Evolutionary conservation across 1,140 invertebrate species (phyloP).

Genomic region (Diachasmimorpha longicaudata): DNA sequence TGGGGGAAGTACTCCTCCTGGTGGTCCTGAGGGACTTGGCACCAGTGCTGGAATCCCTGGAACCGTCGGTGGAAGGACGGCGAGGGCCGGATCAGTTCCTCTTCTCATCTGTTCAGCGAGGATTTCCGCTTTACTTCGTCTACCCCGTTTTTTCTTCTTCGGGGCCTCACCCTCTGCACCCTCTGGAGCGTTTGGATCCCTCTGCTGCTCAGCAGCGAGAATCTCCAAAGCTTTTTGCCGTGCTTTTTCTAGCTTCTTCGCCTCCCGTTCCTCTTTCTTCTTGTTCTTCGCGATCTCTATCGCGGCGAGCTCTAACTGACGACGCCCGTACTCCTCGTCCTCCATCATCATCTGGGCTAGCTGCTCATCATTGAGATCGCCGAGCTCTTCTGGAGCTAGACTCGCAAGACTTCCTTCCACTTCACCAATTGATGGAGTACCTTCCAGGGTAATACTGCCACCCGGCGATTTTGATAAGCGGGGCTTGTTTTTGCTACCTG

Average conservation of each 20-base stretch:
- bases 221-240: constrained; percentile 63
- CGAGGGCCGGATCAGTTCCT: constrained; percentile 38
- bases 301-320: constrained; percentile 64
- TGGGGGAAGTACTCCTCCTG: neutral
- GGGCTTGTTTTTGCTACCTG: constrained; percentile 53
- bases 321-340: constrained; percentile 68
- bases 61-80: constrained; percentile 7
- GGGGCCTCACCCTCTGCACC: constrained; percentile 52
- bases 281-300: constrained; percentile 68
- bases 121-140: constrained; percentile 60
- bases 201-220: constrained; percentile 53
- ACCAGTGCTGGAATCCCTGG: constrained; percentile 27
- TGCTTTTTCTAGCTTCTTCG: constrained; percentile 67
- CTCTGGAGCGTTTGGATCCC: constrained; percentile 38
- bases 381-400: constrained; percentile 59
- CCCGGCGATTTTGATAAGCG: constrained; percentile 36
- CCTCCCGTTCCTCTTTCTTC: constrained; percentile 65
- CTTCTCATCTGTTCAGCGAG: constrained; percentile 60
- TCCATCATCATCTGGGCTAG: constrained; percentile 69
- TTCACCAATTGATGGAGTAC: constrained; percentile 39
- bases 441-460: constrained; percentile 25
- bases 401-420: constrained; percentile 47
- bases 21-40: neutral
- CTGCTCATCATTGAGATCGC: constrained; percentile 67
- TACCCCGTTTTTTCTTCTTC: constrained; percentile 60